Evolutionary conservation across 2,888 invertebrate species (phyloP), one percentile per base, ranked within the genome.

Genomic region (Meloe dianella): DNA sequence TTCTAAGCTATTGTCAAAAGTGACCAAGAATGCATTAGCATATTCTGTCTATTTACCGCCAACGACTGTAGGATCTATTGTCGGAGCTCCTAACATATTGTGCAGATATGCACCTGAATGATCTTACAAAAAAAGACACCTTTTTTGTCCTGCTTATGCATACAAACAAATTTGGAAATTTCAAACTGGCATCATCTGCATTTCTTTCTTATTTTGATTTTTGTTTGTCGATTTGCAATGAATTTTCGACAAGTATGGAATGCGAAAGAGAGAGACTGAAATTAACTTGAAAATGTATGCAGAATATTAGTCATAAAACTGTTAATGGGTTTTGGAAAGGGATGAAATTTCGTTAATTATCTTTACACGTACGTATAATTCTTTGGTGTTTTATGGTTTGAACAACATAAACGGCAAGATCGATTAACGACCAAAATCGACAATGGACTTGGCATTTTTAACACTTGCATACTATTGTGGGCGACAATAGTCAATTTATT

Each of bases 251-350:
- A 32, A 32, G 32, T 35, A 12, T 35, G 35, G 12, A 14, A 35
- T 35, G 35, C 14, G 35, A 35, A 35, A 12, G 35, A 35, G 35
- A 12, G 14, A 35, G 14, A 27, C 12, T 12, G 12, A 35, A 35
- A 12, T 57, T 58, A 57, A 29, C 54, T 56, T 56, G 54, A 47
- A 35, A 27, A 32, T 66, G 54, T 68, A 66, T 70, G 70, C 70
- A 70, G 61, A 67, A 67, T 67, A 63, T 57, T 56, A 51, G 61
- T 22, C 57, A 27, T 24, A 51, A 60, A 66, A 63, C 38, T 22
- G n/a, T 61, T 69, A 67, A 69, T 69, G 35, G 69, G 62, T 64
- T 69, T 64, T 69, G 41, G 51, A 69, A 35, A 65, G 47, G 70
- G 65, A 61, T 70, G 68, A 68, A 68, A 68, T 70, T 68, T 64